Percentiles rank a stretch among this genome's conserved stretches.
Conservation (phyloP, 2,113 vertebrate species). For the Eretmochelys imbricata region DNA sequence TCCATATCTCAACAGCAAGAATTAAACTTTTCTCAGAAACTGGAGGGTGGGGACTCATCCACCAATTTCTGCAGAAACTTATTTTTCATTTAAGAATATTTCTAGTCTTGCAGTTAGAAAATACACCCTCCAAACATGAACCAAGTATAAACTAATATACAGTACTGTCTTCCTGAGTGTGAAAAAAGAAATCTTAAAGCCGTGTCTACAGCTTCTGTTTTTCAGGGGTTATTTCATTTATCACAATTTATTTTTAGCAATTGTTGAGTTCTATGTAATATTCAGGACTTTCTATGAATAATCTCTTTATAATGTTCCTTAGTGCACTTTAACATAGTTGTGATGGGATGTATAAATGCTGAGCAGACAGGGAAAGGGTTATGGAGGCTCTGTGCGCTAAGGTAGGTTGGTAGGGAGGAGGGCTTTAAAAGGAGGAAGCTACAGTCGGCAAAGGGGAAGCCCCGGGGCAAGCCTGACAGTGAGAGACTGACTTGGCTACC, state of each 20-base stretch:
- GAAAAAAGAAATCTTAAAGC: not conserved
- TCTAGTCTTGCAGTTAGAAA: not conserved
- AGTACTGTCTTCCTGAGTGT: not conserved
- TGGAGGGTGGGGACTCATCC: not conserved
- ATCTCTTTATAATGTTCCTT: not conserved
- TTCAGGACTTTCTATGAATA: not conserved
- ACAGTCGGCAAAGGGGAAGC: not conserved
- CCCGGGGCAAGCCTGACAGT: not conserved
- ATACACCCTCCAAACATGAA: not conserved
- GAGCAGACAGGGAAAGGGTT: too few species aligned
- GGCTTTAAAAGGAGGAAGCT: not conserved
- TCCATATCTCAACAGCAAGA: not conserved
- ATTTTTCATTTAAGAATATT: not conserved
- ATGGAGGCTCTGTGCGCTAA: not conserved
- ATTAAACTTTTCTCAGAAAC: not conserved
- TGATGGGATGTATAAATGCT: not conserved
- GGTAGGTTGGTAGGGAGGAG: not conserved
- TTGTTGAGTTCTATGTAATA: not conserved
- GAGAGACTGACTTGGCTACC: too few species aligned
- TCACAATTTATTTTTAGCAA: not conserved
- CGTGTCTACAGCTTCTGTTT: not conserved
- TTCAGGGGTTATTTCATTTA: not conserved
- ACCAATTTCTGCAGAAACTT: not conserved
- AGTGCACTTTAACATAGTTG: not conserved
- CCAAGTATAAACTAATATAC: not conserved